These are phyloP conservation scores for Ferdinandea cuprea DNA, from an alignment of 2,888 invertebrate species.

Conservation along the genomic window DNA sequence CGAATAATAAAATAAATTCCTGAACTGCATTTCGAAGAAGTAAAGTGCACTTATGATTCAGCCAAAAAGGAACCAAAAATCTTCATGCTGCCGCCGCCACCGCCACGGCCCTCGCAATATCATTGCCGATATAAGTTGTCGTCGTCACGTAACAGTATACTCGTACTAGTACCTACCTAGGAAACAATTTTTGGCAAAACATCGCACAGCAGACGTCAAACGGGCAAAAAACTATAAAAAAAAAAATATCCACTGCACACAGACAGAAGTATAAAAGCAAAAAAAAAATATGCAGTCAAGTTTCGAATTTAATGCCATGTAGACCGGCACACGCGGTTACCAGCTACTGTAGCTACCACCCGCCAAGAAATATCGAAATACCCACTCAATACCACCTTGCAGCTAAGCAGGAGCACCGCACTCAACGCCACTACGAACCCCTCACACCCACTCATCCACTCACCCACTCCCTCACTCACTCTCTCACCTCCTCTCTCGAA, in stretches of 20 bases:
- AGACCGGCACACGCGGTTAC: slow-evolving; percentile 68
- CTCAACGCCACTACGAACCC: background rate
- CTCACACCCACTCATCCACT: no score
- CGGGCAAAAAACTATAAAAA: slow-evolving; percentile 14
- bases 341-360: slow-evolving; percentile 23
- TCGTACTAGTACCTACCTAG: slow-evolving; percentile 17
- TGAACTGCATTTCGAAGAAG: slow-evolving; percentile 54
- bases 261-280: slow-evolving; percentile 47
- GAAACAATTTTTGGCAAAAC: slow-evolving; percentile 66
- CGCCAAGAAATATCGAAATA: slow-evolving; percentile 58
- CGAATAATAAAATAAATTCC: slow-evolving; percentile 59
- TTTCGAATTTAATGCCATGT: slow-evolving; percentile 58
- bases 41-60: slow-evolving; percentile 68
- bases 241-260: slow-evolving; percentile 22
- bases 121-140: slow-evolving; percentile 34
- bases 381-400: slow-evolving; percentile 44
- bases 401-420: background rate
- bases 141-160: slow-evolving; percentile 61
- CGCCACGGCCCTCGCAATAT: slow-evolving; percentile 25
- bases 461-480: no score
- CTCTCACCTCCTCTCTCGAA: background rate
- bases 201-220: slow-evolving; percentile 59
- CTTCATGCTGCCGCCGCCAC: background rate
- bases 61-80: slow-evolving; percentile 26
- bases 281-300: slow-evolving; percentile 72